Evolutionary conservation across 2,113 vertebrate genomes (phyloP).

Genomic region (Amphilophus citrinellus): DNA sequence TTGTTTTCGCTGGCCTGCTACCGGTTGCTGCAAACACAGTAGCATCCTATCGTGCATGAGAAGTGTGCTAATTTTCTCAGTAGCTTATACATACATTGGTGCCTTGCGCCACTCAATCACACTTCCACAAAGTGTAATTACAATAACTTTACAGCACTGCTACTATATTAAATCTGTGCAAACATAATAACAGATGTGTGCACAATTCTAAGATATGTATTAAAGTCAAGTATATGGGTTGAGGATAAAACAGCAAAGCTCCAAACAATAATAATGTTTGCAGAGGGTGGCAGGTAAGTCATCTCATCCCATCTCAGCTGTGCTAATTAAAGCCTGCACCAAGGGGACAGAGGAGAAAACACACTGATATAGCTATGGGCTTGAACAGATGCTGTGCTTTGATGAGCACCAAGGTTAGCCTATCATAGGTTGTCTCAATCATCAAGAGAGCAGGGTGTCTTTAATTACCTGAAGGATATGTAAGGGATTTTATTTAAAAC

Average conservation of each 20-base stretch:
- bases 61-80: conserved; percentile 24
- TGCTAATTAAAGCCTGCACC: conserved; percentile 79
- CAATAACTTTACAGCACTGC: neutral
- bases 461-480: conserved; percentile 45
- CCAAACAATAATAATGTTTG: conserved; percentile 69
- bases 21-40: conserved; percentile 40
- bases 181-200: conserved; percentile 42
- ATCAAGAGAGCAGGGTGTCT: conserved; percentile 46
- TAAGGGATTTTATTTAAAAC: conserved; percentile 25
- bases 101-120: neutral
- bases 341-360: conserved; percentile 50
- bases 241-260: conserved; percentile 52
- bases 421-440: conserved; percentile 45
- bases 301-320: conserved; percentile 55
- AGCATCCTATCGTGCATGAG: conserved; percentile 19
- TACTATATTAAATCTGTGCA: conserved; percentile 16
- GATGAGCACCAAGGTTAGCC: conserved; percentile 70
- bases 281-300: conserved; percentile 65
- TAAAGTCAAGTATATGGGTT: conserved; percentile 39
- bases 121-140: neutral
- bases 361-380: conserved; percentile 54
- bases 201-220: conserved; percentile 25
- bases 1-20: conserved; percentile 42
- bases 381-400: conserved; percentile 74
- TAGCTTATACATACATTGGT: conserved; percentile 6